Conservation (phyloP, 2,888 invertebrate species). For the Pristionchus fissidentatus region DNA sequence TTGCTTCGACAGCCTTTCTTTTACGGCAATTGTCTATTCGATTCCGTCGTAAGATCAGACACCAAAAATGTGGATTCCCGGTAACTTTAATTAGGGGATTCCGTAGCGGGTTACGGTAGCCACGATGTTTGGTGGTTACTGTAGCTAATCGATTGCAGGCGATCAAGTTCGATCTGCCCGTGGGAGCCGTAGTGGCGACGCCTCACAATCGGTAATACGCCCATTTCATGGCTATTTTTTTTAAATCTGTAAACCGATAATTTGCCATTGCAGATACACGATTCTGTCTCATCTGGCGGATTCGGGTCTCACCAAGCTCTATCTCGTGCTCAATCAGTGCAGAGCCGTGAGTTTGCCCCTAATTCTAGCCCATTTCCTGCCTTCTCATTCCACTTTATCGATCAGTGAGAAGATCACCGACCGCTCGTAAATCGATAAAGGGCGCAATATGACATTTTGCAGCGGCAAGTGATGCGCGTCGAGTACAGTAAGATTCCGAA, state of each 20-base stretch:
- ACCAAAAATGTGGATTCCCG: too few relatives aligned
- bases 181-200: not conserved
- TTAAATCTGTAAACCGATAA: not conserved
- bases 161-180: not conserved
- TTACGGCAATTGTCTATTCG: too few relatives aligned
- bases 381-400: not conserved
- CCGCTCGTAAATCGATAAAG: not conserved
- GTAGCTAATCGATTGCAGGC: too few relatives aligned
- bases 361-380: not conserved
- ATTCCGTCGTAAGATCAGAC: too few relatives aligned
- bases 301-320: not conserved
- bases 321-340: not conserved
- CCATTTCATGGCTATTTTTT: not conserved
- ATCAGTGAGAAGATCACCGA: too few relatives aligned
- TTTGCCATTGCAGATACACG: not conserved
- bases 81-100: too few relatives aligned
- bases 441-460: not conserved
- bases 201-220: not conserved
- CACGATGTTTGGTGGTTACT: too few relatives aligned
- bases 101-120: too few relatives aligned
- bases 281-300: not conserved
- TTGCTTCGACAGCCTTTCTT: too few relatives aligned
- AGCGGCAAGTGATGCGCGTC: not conserved
- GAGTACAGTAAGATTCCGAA: not conserved
- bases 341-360: not conserved